phyloP scores from a whole-genome alignment of 2,113 vertebrate genomes.

The Platichthys flesus region DNA sequence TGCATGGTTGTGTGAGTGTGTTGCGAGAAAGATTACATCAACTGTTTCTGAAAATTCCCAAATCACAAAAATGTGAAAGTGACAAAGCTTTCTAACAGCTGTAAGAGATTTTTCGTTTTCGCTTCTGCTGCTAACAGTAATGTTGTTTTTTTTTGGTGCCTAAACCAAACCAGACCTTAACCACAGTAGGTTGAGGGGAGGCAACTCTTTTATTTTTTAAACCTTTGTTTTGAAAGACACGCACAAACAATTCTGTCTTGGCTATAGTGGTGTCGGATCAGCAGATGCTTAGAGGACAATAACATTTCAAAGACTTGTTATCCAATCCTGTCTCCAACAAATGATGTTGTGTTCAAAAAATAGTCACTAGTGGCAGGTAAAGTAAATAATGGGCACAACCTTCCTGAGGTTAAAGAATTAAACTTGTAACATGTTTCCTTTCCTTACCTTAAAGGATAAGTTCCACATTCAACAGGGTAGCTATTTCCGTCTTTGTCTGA shows the following conservation, averaged over 20 bases:
- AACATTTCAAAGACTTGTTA: too few species aligned
- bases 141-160: neutral
- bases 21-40: neutral
- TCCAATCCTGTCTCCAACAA: too few species aligned
- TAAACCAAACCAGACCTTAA: neutral
- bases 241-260: neutral
- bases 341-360: too few species aligned
- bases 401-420: too few species aligned
- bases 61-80: neutral
- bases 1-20: neutral
- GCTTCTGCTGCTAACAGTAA: neutral
- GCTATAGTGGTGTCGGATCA: neutral
- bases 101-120: neutral
- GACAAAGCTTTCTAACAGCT: neutral
- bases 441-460: too few species aligned
- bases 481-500: too few species aligned
- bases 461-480: too few species aligned
- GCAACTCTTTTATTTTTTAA: neutral
- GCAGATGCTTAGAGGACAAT: too few species aligned
- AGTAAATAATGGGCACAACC: too few species aligned
- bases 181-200: neutral
- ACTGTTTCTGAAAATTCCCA: conserved; percentile 3
- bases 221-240: neutral
- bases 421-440: too few species aligned
- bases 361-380: too few species aligned